Conservation (phyloP, 2,113 vertebrate species). For the Dasyurus viverrinus region DNA sequence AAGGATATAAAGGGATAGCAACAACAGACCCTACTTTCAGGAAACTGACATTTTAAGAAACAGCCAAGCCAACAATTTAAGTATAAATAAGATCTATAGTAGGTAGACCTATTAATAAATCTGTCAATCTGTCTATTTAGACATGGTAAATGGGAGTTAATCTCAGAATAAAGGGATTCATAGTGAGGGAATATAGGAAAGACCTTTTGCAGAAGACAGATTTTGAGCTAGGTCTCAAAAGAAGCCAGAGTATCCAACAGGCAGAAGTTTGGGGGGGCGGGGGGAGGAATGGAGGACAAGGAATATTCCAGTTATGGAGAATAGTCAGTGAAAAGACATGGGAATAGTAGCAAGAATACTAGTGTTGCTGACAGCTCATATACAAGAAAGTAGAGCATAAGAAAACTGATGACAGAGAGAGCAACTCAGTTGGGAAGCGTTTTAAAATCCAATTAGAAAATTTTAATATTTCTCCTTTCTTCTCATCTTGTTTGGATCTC, state of each 20-base stretch:
- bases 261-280: not conserved
- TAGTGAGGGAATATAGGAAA: not conserved
- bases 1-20: not conserved
- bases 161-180: not conserved
- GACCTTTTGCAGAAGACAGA: not conserved
- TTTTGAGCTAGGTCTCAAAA: not conserved
- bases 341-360: not conserved
- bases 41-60: not conserved
- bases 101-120: too few species aligned
- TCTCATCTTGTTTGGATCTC: not conserved
- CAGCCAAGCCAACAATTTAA: not conserved
- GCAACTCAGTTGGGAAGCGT: not conserved
- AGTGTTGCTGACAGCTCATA: not conserved
- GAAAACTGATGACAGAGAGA: not conserved
- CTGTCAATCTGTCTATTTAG: not conserved
- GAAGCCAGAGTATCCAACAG: not conserved
- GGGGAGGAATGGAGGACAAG: not conserved
- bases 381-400: not conserved
- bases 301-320: not conserved
- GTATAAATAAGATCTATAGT: not conserved
- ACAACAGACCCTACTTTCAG: not conserved
- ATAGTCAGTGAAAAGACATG: not conserved
- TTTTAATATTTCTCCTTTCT: not conserved
- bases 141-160: not conserved
- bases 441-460: not conserved